phyloP scores from a whole-genome alignment of 2,113 vertebrate species.

The Danionella cerebrum region DNA sequence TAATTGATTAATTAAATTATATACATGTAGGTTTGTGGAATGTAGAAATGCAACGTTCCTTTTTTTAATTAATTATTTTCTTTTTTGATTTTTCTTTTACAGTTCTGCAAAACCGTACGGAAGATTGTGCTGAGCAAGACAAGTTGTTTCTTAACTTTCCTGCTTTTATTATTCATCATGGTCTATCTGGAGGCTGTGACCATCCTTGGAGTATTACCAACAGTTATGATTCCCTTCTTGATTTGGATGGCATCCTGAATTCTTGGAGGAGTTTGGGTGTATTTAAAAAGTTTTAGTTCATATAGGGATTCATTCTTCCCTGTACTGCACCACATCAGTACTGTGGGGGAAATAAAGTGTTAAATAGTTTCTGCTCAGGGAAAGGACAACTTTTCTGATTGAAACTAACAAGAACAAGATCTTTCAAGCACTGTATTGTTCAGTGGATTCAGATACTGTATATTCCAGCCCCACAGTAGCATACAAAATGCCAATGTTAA shows the following conservation, averaged over 20 bases:
- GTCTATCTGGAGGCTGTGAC: slow-evolving; percentile 51
- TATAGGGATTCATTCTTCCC: no score
- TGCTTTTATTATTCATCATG: slow-evolving; percentile 44
- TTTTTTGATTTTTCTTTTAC: background rate
- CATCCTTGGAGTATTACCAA: slow-evolving; percentile 39
- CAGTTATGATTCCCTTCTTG: slow-evolving; percentile 57
- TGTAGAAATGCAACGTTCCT: no score
- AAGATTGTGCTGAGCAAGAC: slow-evolving; percentile 61
- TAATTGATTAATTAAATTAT: no score
- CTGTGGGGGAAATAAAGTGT: no score
- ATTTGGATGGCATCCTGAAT: slow-evolving; percentile 72
- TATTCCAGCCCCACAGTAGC: no score
- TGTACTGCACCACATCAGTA: no score
- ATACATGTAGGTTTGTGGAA: no score
- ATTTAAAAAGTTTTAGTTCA: no score
- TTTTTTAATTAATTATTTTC: background rate
- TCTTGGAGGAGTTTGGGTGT: no score
- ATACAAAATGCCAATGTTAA: background rate
- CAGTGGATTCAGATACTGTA: no score
- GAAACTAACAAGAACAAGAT: background rate
- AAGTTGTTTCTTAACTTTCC: slow-evolving; percentile 52
- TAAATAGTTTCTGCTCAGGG: no score
- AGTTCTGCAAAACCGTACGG: slow-evolving; percentile 67
- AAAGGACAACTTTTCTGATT: background rate
- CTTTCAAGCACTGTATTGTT: background rate